Base-by-base conservation (phyloP, 2,797 vertebrate genomes). In the Pangasius larnaudii region DNA sequence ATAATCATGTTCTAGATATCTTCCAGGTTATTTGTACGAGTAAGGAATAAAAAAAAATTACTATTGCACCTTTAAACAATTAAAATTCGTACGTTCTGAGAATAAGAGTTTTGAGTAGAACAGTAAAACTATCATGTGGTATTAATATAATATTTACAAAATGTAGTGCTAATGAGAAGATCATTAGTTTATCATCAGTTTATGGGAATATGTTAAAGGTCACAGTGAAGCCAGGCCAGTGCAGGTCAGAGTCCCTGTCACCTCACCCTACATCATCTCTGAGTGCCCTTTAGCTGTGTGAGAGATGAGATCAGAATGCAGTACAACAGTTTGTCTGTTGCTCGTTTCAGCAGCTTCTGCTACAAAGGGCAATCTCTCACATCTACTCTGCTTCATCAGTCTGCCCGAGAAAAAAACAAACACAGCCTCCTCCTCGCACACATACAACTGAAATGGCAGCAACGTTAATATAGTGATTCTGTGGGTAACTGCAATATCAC, bases 311-410 rank as follows among this genome's bases (percentile, higher is more conserved):
- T 58, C 58, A 69, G 46, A 72, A 77, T 75, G 53, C 65, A 85
- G 13, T 77, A 61, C 69, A 84, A 58, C 79, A 18, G 24, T 39
- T 58, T 88, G 88, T 82, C 77, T 49, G 58, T 49, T 88, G 81
- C 49, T 84, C 87, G 61, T 77, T 72, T 49, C n/a, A 16, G 36
- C 58, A 71, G 75, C 30, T 85, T 82, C 84, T 87, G 71, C 58
- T 86, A 86, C 51, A 88, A 89, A 91, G 91, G 91, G 88, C 91
- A 90, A 85, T 85, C 59, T 16, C 83, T 90, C 89, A 89, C 89
- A 89, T 90, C 86, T 81, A 59, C 90, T 87, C 69, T 85, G 69
- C 61, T 78, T 85, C 56, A 67, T 79, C 53, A n/a, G 49, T 16
- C 72, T 87, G 82, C 49, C 58, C 61, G 24, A 85, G 81, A 87